Percentiles rank a stretch among this genome's conserved stretches.
These are phyloP conservation scores for Strongylocentrotus purpuratus DNA, from an alignment of 35 echinoderm and acorn worm species.

Conservation along the genomic window DNA sequence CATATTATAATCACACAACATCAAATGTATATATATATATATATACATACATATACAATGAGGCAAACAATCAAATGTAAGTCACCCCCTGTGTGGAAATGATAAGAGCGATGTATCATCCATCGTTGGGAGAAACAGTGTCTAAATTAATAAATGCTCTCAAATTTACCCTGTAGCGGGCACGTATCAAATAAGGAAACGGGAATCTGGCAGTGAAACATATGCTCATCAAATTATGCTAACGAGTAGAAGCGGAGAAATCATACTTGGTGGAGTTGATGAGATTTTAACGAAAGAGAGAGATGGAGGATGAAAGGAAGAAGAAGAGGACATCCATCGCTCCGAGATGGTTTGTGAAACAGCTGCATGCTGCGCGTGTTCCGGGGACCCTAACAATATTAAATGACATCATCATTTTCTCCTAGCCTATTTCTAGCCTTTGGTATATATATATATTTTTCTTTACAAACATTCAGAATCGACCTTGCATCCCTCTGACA, in stretches of 20 bases:
- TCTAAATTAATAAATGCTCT: neutral
- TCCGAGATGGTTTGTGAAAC: neutral
- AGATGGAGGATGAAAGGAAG: neutral
- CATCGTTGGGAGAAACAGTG: neutral
- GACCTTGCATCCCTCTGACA: neutral
- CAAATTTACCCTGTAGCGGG: neutral
- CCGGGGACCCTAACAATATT: neutral
- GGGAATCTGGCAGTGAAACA: neutral
- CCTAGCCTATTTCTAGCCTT: neutral
- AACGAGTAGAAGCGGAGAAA: neutral
- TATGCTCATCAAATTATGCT: slow-evolving; percentile 18
- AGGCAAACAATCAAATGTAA: neutral
- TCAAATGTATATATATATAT: too few relatives aligned
- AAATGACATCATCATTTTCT: neutral
- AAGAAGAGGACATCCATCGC: neutral
- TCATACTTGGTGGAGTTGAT: neutral
- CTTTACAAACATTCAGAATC: neutral
- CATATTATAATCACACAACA: too few relatives aligned
- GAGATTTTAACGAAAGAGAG: slow-evolving; percentile 11
- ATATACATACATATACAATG: too few relatives aligned
- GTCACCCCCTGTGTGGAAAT: neutral
- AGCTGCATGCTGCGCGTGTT: slow-evolving; percentile 6
- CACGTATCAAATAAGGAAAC: slow-evolving; percentile 4
- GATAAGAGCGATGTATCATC: neutral
- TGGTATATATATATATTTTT: neutral